Conservation (phyloP, 2,888 invertebrate species). For the Odontocolon sp. region DNA sequence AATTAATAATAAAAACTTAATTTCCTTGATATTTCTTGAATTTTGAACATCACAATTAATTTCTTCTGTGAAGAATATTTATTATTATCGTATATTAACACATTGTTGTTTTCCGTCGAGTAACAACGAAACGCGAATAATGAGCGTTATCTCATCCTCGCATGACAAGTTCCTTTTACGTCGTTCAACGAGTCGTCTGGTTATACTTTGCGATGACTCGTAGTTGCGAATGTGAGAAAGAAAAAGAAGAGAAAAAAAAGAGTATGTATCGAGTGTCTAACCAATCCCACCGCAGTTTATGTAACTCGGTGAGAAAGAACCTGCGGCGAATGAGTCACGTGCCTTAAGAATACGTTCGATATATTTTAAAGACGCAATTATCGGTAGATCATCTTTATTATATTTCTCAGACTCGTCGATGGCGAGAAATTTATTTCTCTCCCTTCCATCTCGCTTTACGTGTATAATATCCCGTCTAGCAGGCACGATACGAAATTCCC, state of each 20-base stretch:
- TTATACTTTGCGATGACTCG: not conserved
- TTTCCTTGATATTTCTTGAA: constrained; percentile 1
- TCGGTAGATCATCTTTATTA: too few relatives aligned
- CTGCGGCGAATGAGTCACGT: constrained; percentile 5
- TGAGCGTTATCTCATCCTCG: constrained; percentile 32
- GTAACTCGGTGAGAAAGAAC: constrained; percentile 9
- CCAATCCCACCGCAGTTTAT: constrained; percentile 23
- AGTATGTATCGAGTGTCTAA: constrained; percentile 33
- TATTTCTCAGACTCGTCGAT: too few relatives aligned
- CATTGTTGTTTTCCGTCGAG: constrained; percentile 37
- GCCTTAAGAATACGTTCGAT: not conserved
- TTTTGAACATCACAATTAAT: too few relatives aligned
- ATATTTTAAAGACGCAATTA: constrained; percentile 1
- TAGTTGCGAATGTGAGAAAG: not conserved
- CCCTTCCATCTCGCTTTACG: too few relatives aligned
- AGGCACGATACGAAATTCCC: constrained; percentile 8
- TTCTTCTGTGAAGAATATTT: too few relatives aligned
- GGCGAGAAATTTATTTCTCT: too few relatives aligned
- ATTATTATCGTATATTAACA: constrained; percentile 3
- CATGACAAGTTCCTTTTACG: constrained; percentile 23
- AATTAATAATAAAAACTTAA: too few relatives aligned
- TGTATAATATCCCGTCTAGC: not conserved
- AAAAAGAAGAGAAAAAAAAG: not conserved
- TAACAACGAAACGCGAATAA: constrained; percentile 34
- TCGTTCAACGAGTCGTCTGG: not conserved